phyloP scores from a whole-genome alignment of 2,113 vertebrate genomes.

The Guaruba guarouba region DNA sequence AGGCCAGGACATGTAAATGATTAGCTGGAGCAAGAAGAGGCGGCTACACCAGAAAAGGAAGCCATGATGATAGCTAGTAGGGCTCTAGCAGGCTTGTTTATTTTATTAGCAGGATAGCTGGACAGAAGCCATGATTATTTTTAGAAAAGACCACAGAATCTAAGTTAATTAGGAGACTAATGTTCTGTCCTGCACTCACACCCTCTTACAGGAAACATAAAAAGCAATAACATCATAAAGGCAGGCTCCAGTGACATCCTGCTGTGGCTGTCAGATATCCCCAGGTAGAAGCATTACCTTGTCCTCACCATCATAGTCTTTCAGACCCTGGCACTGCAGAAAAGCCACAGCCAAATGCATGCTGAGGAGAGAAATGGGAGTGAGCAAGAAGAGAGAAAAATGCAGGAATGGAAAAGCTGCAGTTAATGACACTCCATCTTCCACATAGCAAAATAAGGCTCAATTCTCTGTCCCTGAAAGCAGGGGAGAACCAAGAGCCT shows the following conservation, averaged over 20 bases:
- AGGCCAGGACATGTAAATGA: background rate
- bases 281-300: background rate
- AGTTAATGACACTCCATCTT: background rate
- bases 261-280: background rate
- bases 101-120: slow-evolving; percentile 70
- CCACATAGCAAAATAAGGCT: background rate
- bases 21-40: slow-evolving; percentile 10
- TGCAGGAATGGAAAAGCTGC: background rate
- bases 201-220: slow-evolving; percentile 60
- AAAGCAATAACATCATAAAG: background rate
- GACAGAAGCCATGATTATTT: slow-evolving; percentile 71
- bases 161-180: slow-evolving; percentile 70
- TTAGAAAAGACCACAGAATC: slow-evolving; percentile 55
- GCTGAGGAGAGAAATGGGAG: background rate
- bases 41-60: slow-evolving; percentile 56
- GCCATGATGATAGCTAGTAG: slow-evolving; percentile 29
- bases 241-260: background rate
- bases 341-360: background rate
- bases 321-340: background rate
- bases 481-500: background rate
- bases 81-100: slow-evolving; percentile 61
- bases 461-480: background rate
- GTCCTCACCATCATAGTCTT: background rate
- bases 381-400: background rate
- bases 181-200: slow-evolving; percentile 52